These are phyloP conservation scores for Miichthys miiuy DNA, from an alignment of 2,797 vertebrate species.

Conservation along the genomic window DNA sequence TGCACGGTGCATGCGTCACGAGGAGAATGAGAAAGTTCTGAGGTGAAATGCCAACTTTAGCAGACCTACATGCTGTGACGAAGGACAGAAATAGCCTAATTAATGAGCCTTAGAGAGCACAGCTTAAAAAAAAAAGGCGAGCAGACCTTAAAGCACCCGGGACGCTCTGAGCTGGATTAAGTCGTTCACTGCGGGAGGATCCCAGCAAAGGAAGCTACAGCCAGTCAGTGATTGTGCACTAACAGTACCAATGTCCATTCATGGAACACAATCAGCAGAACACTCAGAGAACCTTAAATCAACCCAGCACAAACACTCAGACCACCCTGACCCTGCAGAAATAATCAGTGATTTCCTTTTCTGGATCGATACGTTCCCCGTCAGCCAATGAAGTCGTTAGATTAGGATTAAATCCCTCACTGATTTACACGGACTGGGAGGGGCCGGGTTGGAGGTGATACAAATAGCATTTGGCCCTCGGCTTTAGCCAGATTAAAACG, in stretches of 20 bases:
- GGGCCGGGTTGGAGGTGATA: constrained; percentile 76
- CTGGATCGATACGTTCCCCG: constrained; percentile 56
- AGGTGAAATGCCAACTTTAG: constrained; percentile 76
- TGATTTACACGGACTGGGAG: constrained; percentile 77
- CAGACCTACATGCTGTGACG: constrained; percentile 68
- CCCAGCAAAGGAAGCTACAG: constrained; percentile 52
- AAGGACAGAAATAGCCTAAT: constrained; percentile 85
- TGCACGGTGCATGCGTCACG: constrained; percentile 10
- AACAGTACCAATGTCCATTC: constrained; percentile 32
- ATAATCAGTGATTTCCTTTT: constrained; percentile 51
- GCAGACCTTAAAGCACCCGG: constrained; percentile 78
- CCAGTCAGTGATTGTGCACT: constrained; percentile 44
- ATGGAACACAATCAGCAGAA: constrained; percentile 40
- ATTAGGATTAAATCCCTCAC: constrained; percentile 83
- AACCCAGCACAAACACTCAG: neutral
- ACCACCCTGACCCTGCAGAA: neutral
- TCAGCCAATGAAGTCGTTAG: constrained; percentile 83
- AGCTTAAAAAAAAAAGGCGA: constrained; percentile 82
- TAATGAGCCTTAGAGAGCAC: constrained; percentile 82
- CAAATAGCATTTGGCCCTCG: constrained; percentile 82
- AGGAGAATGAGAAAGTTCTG: constrained; percentile 53
- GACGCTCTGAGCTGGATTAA: constrained; percentile 83
- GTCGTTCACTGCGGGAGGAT: constrained; percentile 64
- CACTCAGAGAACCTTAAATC: neutral
- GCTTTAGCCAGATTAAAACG: constrained; percentile 85